Percentiles rank a stretch among this genome's conserved stretches.
phyloP scores from a whole-genome alignment of 2,888 invertebrate species.

The Ommatoiulus sabulosus region DNA sequence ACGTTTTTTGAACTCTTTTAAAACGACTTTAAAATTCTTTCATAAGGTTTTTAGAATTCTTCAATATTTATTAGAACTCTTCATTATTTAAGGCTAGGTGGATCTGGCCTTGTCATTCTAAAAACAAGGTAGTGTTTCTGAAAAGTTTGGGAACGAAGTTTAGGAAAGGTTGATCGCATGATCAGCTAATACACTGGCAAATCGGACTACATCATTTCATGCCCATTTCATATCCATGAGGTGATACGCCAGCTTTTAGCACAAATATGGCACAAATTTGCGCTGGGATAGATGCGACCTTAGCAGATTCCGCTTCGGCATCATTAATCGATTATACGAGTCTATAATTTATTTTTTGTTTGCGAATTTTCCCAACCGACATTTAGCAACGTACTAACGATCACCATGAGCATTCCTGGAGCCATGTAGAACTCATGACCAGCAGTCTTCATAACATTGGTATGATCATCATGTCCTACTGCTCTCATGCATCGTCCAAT shows the following conservation, averaged over 20 bases:
- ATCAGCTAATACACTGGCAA: background rate
- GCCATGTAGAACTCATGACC: background rate
- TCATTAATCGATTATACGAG: background rate
- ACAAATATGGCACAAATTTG: background rate
- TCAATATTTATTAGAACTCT: no score
- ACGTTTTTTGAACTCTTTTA: no score
- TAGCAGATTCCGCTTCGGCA: background rate
- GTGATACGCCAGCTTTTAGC: background rate
- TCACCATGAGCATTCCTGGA: background rate
- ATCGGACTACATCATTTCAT: background rate
- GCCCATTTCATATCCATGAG: background rate
- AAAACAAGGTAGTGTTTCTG: background rate
- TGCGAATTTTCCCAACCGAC: background rate
- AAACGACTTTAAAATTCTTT: no score
- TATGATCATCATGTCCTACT: background rate
- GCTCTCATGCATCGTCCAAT: background rate
- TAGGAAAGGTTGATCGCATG: no score
- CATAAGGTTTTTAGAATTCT: no score
- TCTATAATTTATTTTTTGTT: background rate
- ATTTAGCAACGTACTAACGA: background rate
- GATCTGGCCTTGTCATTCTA: background rate
- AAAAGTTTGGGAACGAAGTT: no score
- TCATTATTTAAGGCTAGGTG: background rate
- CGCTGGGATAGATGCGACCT: constrained; percentile 6
- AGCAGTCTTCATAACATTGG: no score